Conservation (phyloP, 1,140 invertebrate species). For the Euura saliciscinereae region DNA sequence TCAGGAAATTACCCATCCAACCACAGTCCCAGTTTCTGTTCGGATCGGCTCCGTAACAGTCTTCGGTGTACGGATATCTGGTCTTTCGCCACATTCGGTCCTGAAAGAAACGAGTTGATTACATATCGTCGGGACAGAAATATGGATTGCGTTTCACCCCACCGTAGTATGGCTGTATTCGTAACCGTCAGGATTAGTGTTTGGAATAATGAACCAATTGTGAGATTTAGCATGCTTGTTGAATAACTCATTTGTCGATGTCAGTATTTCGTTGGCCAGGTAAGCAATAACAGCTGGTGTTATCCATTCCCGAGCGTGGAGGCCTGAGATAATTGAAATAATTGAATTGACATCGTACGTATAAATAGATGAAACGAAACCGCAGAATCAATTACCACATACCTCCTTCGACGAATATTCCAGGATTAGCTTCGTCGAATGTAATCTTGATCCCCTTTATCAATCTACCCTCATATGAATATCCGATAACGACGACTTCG, state of each 20-base stretch:
- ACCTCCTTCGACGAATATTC: constrained; percentile 33
- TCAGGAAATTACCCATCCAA: constrained; percentile 62
- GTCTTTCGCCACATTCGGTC: constrained; percentile 30
- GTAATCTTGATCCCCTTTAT: constrained; percentile 64
- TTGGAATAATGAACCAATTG: constrained; percentile 78
- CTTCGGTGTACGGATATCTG: constrained; percentile 36
- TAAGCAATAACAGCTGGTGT: constrained; percentile 79
- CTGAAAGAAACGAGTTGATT: constrained; percentile 19
- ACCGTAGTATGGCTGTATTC: constrained; percentile 73
- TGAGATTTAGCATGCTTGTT: constrained; percentile 65
- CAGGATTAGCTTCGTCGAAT: constrained; percentile 23
- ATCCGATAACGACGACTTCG: constrained; percentile 52
- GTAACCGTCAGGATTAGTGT: constrained; percentile 81
- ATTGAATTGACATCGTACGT: background rate
- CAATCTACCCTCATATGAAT: constrained; percentile 57
- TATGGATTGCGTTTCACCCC: constrained; percentile 48
- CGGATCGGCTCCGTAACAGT: constrained; percentile 59
- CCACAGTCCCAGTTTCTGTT: constrained; percentile 75
- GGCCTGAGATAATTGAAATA: constrained; percentile 61
- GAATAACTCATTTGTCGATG: constrained; percentile 68
- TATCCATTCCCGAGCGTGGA: constrained; percentile 88
- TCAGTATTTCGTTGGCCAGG: constrained; percentile 75
- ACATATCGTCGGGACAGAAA: too few species aligned
- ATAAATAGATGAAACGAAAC: background rate
- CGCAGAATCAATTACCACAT: background rate